These are phyloP conservation scores for Antechinus stuartii DNA, from an alignment of 2,113 vertebrate genomes.

Conservation along the genomic window DNA sequence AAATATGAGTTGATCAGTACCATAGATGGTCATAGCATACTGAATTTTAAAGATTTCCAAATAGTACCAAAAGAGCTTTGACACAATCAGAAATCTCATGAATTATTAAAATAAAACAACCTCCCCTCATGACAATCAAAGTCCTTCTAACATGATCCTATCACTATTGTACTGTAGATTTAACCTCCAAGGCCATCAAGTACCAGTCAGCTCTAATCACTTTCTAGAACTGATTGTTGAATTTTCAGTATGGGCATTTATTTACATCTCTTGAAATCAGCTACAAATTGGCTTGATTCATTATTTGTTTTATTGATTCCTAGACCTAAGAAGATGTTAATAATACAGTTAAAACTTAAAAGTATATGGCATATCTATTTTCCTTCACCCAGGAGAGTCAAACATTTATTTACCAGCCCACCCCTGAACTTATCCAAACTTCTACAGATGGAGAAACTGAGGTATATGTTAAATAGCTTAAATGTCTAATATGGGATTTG, in stretches of 20 bases:
- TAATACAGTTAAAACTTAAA: background rate
- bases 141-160: background rate
- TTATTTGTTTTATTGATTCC: background rate
- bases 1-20: slow-evolving; percentile 57
- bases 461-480: background rate
- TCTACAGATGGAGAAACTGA: background rate
- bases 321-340: background rate
- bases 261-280: background rate
- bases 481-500: background rate
- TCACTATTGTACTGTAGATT: background rate
- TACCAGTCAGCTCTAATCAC: background rate
- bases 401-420: background rate
- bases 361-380: background rate
- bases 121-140: background rate
- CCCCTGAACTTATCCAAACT: background rate
- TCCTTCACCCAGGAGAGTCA: background rate
- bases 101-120: slow-evolving; percentile 65
- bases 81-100: slow-evolving; percentile 54
- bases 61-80: slow-evolving; percentile 32
- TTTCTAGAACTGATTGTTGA: background rate
- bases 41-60: slow-evolving; percentile 56
- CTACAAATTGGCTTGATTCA: background rate
- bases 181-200: background rate
- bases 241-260: background rate
- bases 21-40: background rate